Evolutionary conservation across 2,888 invertebrate genomes (phyloP), one percentile per base, ranked within the genome.

Genomic region (Gasteruption jaculator): DNA sequence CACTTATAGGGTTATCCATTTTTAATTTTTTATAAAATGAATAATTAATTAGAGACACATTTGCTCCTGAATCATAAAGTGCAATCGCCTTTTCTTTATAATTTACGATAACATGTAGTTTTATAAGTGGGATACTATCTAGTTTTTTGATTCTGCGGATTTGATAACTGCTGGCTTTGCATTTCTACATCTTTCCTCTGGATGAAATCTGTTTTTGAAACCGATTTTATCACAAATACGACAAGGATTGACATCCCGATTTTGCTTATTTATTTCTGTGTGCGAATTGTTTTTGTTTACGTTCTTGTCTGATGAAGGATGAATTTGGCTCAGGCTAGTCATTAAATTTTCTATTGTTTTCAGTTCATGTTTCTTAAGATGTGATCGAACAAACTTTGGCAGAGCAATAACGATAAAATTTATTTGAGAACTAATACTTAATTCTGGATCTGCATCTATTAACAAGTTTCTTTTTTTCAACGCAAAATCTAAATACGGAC

Each of bases 41-140:
- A n/a, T 36, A 38, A 33, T 44, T 49, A 15, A 44, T 44, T 30
- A 44, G 15, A 4, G 47, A 45, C 5, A 49, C 32, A 21, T 49
- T 41, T 4, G 46, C 33, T 1, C 45, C 45, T 16, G 47, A 43
- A 10, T 47, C 49, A 32, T 47, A 47, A 20, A 46, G 11, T 12
- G 19, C 46, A 8, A 36, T 18, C n/a, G 37, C 42, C 12, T n/a
- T n/a, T n/a, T 25, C n/a, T 2, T 29, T 42, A 38, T 33, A 21
- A 27, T 47, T 35, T 4, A 41, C 20, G 16, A 49, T 19, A 14
- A 43, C 19, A 16, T 49, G 26, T 22, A 49, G 10, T 41, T 20
- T 46, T 30, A 46, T 46, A 43, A 44, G 43, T 41, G 43, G 38
- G 35, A 31, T 40, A 8, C 21, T 11, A 18, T 21, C 38, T 40